These are phyloP conservation scores for Halcyon badia DNA, from an alignment of 2,797 vertebrate genomes.

Conservation along the genomic window DNA sequence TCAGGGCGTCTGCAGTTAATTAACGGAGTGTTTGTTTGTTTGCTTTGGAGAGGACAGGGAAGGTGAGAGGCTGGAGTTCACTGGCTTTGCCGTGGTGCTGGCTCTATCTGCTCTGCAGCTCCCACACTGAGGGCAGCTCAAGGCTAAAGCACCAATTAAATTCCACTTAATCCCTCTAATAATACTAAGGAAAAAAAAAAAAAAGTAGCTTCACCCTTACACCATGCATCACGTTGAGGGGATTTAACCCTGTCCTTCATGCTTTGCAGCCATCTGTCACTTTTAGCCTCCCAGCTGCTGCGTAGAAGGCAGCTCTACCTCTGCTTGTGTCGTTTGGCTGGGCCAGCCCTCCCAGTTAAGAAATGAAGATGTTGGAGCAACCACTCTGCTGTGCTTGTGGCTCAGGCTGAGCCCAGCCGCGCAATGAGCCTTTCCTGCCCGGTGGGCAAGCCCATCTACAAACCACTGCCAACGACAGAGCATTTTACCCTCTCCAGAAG, in stretches of 20 bases:
- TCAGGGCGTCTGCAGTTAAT: neutral
- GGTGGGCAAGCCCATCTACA: neutral
- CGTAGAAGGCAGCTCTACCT: neutral
- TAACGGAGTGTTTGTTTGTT: neutral
- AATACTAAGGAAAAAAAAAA: neutral
- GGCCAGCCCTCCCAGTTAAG: neutral
- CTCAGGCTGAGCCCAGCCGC: neutral
- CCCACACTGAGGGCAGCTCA: neutral
- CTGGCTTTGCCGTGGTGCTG: neutral
- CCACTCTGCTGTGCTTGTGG: neutral
- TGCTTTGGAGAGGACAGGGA: neutral
- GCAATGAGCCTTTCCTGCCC: neutral
- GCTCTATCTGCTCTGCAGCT: neutral
- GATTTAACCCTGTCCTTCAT: neutral
- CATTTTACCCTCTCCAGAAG: neutral
- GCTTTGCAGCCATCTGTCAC: neutral
- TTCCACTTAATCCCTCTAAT: conserved; percentile 52
- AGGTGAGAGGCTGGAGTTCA: conserved; percentile 23
- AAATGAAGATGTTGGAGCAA: neutral
- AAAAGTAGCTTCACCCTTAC: neutral
- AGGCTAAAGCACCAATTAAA: conserved; percentile 47
- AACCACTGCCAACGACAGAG: rapidly evolving
- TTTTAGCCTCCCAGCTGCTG: neutral
- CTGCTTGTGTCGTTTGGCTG: neutral
- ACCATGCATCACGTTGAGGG: rapidly evolving